phyloP scores from a whole-genome alignment of 2,797 vertebrate species.

The Miichthys miiuy region DNA sequence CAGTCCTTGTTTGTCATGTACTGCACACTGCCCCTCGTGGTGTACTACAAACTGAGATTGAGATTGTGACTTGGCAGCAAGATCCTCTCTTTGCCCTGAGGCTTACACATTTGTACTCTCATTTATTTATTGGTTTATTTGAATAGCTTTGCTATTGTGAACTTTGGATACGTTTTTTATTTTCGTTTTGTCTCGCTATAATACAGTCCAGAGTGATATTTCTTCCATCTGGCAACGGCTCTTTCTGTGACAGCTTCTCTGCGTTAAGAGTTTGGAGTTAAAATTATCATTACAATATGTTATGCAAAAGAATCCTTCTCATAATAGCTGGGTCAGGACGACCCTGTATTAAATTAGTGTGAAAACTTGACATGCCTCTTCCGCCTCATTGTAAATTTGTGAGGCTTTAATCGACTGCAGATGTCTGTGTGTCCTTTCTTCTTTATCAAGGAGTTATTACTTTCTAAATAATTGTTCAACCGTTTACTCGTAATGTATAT shows the following conservation, averaged over 20 bases:
- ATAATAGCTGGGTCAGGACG: slow-evolving; percentile 66
- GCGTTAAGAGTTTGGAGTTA: slow-evolving; percentile 53
- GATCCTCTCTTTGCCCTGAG: slow-evolving; percentile 73
- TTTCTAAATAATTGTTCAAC: slow-evolving; percentile 83
- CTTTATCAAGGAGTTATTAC: slow-evolving; percentile 81
- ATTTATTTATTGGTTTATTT: slow-evolving; percentile 83
- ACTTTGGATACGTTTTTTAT: slow-evolving; percentile 76
- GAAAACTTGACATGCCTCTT: slow-evolving; percentile 79
- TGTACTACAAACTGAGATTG: slow-evolving; percentile 54
- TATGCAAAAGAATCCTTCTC: slow-evolving; percentile 55
- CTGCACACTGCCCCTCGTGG: slow-evolving; percentile 77
- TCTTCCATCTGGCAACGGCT: slow-evolving; percentile 63
- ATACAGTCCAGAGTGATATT: slow-evolving; percentile 56
- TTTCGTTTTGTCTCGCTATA: slow-evolving; percentile 70
- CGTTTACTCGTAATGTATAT: slow-evolving; percentile 72
- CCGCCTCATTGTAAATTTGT: slow-evolving; percentile 79
- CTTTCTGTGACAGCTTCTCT: slow-evolving; percentile 60
- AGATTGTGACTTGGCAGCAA: slow-evolving; percentile 74
- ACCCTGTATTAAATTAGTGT: slow-evolving; percentile 71
- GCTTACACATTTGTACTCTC: slow-evolving; percentile 73
- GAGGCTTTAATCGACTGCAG: slow-evolving; percentile 79
- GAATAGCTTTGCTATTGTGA: slow-evolving; percentile 76
- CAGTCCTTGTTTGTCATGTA: slow-evolving; percentile 38
- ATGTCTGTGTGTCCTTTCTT: slow-evolving; percentile 77
- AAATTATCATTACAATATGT: slow-evolving; percentile 69